phyloP scores from a whole-genome alignment of 2,113 vertebrate species.

The Turdus rufiventris region DNA sequence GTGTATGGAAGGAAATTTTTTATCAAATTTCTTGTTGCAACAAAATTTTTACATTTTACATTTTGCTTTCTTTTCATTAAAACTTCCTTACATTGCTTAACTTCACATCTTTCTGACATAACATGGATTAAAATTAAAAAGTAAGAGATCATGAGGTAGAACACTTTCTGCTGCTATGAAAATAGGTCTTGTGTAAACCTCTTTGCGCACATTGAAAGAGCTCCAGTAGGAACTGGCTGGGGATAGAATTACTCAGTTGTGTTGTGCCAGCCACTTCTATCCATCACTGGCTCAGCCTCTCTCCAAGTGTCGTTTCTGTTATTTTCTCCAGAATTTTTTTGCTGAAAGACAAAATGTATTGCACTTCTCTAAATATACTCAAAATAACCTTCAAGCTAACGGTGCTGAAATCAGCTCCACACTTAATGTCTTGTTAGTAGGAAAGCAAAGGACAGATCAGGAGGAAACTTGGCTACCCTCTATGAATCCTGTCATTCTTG shows the following conservation, averaged over 20 bases:
- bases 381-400: neutral
- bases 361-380: neutral
- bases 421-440: neutral
- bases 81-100: neutral
- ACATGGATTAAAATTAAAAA: neutral
- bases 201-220: neutral
- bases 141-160: neutral
- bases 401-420: neutral
- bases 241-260: neutral
- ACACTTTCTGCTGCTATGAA: neutral
- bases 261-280: neutral
- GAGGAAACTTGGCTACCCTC: neutral
- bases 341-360: neutral
- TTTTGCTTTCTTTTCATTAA: neutral
- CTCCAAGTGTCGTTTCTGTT: neutral
- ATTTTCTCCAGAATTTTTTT: neutral
- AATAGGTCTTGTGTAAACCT: neutral
- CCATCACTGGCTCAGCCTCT: neutral
- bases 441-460: neutral
- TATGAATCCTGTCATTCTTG: neutral
- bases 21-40: neutral
- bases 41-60: neutral
- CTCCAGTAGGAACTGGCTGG: neutral
- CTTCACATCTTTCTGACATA: neutral
- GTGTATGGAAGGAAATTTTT: neutral